Percentiles rank a stretch among this genome's conserved stretches.
These are phyloP conservation scores for Cairina moschata DNA, from an alignment of 2,113 vertebrate species.

Conservation along the genomic window DNA sequence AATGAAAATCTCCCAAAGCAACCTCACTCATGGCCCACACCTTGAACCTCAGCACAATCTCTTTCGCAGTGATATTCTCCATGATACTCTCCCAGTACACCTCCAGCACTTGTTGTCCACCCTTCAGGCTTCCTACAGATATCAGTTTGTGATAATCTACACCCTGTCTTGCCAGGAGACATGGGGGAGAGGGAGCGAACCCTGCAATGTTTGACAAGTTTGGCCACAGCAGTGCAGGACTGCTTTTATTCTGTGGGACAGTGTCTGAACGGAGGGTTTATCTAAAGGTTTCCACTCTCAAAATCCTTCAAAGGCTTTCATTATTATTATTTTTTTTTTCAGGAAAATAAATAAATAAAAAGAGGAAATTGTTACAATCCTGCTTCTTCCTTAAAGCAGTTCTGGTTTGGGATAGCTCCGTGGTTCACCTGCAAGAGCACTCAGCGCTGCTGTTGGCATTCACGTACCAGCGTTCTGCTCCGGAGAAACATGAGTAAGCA, in stretches of 20 bases:
- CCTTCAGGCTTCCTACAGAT: neutral
- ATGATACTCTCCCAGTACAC: neutral
- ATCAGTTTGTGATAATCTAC: neutral
- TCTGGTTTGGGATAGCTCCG: neutral
- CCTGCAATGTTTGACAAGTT: neutral
- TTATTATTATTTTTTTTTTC: neutral
- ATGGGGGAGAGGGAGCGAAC: neutral
- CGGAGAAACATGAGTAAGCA: slow-evolving; percentile 34
- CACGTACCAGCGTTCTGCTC: neutral
- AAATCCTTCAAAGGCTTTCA: neutral
- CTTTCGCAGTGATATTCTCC: neutral
- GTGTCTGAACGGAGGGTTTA: neutral
- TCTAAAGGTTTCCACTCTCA: neutral
- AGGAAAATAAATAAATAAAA: too few relatives aligned
- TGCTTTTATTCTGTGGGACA: neutral
- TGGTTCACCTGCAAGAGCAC: neutral
- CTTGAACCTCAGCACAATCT: neutral
- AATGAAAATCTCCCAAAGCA: neutral
- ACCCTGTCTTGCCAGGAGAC: too few relatives aligned
- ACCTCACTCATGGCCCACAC: neutral
- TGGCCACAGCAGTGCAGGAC: neutral
- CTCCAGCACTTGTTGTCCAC: neutral
- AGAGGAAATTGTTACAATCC: neutral
- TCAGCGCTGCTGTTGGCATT: neutral
- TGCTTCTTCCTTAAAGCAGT: neutral